Base-by-base conservation (phyloP, 2,797 vertebrate genomes). In the Enoplosus armatus region DNA sequence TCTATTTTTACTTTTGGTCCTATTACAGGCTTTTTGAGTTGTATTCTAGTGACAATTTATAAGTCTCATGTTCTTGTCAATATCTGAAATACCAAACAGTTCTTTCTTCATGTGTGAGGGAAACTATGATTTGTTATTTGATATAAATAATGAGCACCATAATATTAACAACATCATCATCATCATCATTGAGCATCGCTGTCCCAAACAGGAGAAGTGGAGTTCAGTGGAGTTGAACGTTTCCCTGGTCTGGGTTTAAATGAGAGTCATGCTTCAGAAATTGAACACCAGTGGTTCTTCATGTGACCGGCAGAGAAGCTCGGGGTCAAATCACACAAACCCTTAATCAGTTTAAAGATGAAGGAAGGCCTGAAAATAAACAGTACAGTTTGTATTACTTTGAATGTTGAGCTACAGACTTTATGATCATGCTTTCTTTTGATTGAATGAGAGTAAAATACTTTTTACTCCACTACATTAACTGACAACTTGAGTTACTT, bases 231-330 rank as follows among this genome's bases (percentile, higher is more conserved):
- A 68, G 55, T 63, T 83, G 26, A 85, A 73, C 75, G 77, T 51
- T 50, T 51, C 20, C 31, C 31, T 80, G 55, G 60, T 85, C 41
- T 80, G 47, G 8, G 1, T 37, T 70, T 67, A 82, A 94, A 94
- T 91, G 18, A 79, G 73, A 90, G 85, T 94, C 95, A 95, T 91
- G 90, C 91, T 75, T 87, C 78, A 79, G 65, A 90, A 91, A 94
- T 91, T 91, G 53, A 83, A 67, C 51, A 85, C 86, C 82, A 81
- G 75, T 54, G 72, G 91, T 58, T 89, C 27, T 82, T 83, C 93
- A 92, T 92, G 88, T 93, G 93, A 93, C 82, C 1, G 2, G 10
- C 6, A 15, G 41, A 67, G 68, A 39, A 45, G 14, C 54, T 66
- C 63, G 33, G 31, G 75, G 62, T 75, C 82, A 85, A 61, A 84